These are phyloP conservation scores for Pentalonia nigronervosa DNA, from an alignment of 1,140 invertebrate species.

Conservation along the genomic window DNA sequence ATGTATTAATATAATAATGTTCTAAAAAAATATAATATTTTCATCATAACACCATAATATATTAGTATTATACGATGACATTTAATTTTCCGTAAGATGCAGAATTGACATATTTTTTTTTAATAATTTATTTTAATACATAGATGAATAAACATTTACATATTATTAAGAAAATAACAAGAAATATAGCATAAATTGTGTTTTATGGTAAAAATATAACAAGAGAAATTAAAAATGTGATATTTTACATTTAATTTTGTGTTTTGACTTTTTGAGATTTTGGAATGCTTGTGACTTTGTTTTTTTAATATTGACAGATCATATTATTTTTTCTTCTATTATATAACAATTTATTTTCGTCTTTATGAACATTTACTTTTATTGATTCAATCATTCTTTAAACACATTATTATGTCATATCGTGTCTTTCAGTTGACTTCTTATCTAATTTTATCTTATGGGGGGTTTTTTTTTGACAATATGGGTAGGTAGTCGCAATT, in stretches of 20 bases:
- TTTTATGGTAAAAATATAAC: not conserved
- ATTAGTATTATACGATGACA: too few relatives aligned
- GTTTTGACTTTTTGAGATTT: not conserved
- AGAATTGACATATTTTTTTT: too few relatives aligned
- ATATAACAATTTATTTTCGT: not conserved
- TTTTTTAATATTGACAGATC: not conserved
- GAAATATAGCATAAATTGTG: not conserved
- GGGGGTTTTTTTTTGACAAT: not conserved
- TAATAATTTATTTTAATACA: not conserved
- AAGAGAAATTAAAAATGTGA: not conserved
- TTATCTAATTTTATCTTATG: not conserved
- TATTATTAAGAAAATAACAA: not conserved
- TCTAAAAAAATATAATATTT: too few relatives aligned
- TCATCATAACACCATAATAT: not conserved
- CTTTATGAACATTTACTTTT: not conserved
- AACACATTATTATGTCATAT: not conserved
- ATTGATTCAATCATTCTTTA: not conserved
- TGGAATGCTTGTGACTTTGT: not conserved
- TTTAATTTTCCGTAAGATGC: too few relatives aligned
- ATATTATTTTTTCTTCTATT: not conserved
- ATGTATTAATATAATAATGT: too few relatives aligned
- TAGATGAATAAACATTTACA: not conserved
- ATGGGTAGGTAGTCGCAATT: not conserved
- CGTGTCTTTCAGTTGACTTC: not conserved
- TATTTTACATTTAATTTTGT: not conserved